Evolutionary conservation across 92 coral and sea anemone species (phyloP), one percentile per base, ranked within the genome.

Genomic region (Zoanthus solanderi): DNA sequence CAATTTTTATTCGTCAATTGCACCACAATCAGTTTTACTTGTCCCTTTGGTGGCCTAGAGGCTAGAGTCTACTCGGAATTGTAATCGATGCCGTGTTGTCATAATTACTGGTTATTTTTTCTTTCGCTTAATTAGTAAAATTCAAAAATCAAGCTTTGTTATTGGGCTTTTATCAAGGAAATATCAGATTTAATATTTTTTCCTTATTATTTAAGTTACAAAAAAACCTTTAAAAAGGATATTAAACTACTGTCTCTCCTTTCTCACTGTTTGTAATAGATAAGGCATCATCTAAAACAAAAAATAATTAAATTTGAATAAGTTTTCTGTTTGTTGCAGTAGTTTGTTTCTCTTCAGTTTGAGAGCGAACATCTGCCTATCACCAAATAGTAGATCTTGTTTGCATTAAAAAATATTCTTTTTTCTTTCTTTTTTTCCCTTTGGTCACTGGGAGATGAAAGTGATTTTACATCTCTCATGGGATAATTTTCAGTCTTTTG

Each of bases 11-110:
- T 77, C 52, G 82, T 47, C 60, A 60, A 79, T 79, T 79, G 58
- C 84, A 42, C 14, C 9, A 16, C 71, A 79, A 79, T 79, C 84
- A 60, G 34, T 79, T 79, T 79, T 72, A 79, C 84, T 61, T 14
- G 13, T 14, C 71, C 14, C 42, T 37, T 37, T 37, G 3, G 42
- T 2, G 42, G 52, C 30, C 28, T 32, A 66, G 60, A 79, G 42
- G 42, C 42, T 37, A 50, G 9, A 50, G 56, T 0, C 12, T 3
- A 7, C 56, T 50, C 56, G 56, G 9, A 50, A 7, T 50, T 50
- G 56, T 50, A 50, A 7, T 50, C 42, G 37, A 79, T 32, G 16
- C 31, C 72, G 34, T 61, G 32, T n/a, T 60, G 29, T 79, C 60
- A 54, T 58, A 44, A 30, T 79, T 34, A 34, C 9, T 79, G 65